Conservation (phyloP, 1,140 invertebrate species). For the Yoshiicerus persimilis region DNA sequence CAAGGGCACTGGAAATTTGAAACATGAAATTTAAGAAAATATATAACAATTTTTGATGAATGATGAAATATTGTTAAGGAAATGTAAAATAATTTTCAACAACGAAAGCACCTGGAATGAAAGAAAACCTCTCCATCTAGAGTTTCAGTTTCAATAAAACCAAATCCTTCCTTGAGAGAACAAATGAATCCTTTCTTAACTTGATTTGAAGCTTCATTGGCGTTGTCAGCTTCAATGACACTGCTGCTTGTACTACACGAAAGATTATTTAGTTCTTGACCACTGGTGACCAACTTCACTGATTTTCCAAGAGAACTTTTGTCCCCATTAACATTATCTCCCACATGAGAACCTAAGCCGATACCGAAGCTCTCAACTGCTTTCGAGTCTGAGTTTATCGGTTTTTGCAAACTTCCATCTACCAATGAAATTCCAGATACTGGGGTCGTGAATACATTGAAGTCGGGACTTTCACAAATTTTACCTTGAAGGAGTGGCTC, state of each 20-base stretch:
- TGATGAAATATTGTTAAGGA: no score
- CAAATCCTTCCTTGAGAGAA: slow-evolving; percentile 94
- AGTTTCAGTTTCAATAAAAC: slow-evolving; percentile 92
- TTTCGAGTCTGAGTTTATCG: background rate
- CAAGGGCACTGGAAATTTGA: slow-evolving; percentile 68
- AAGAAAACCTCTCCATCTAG: slow-evolving; percentile 83
- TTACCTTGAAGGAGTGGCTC: background rate
- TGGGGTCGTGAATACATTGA: background rate
- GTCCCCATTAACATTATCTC: background rate
- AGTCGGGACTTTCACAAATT: background rate
- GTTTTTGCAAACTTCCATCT: background rate
- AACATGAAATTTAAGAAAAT: no score
- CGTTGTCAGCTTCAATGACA: background rate
- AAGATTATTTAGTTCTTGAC: background rate
- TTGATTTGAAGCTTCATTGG: background rate
- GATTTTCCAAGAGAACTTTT: background rate
- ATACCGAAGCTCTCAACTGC: slow-evolving; percentile 24
- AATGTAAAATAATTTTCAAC: no score
- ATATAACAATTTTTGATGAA: no score
- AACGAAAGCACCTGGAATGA: slow-evolving; percentile 48
- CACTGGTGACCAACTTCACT: background rate
- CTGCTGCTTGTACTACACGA: background rate
- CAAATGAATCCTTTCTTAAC: slow-evolving; percentile 80
- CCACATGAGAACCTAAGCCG: background rate
- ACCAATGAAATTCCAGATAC: background rate